These are phyloP conservation scores for Cisticola juncidis DNA, from an alignment of 2,113 vertebrate species.

Conservation along the genomic window DNA sequence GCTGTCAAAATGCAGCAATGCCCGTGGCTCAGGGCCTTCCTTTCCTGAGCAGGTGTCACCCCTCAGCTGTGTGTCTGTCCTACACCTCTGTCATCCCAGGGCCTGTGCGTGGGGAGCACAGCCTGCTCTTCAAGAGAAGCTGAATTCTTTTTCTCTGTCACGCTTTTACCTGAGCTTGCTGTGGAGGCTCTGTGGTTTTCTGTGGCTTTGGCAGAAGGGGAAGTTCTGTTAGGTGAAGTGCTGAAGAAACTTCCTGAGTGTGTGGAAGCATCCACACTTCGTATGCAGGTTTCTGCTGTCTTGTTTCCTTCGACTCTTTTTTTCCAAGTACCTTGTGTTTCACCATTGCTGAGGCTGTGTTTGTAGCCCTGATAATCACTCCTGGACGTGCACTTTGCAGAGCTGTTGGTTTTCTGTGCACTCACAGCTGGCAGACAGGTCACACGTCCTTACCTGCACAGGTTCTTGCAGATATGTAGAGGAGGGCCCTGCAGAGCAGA, in stretches of 20 bases:
- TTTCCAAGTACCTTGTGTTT: neutral
- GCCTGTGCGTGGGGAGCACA: neutral
- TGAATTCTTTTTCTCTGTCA: neutral
- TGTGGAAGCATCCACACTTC: neutral
- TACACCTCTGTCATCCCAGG: neutral
- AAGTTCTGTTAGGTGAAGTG: neutral
- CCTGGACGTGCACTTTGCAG: neutral
- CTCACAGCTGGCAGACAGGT: neutral
- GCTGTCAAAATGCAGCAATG: neutral
- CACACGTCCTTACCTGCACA: neutral
- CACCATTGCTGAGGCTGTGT: neutral
- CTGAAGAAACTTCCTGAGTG: neutral
- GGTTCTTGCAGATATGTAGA: neutral
- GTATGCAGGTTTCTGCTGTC: neutral
- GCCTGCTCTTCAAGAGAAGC: neutral
- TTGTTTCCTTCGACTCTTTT: neutral
- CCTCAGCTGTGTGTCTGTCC: neutral
- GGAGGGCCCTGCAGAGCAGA: neutral
- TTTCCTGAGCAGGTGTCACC: neutral
- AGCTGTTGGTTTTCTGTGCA: neutral
- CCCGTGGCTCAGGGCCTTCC: neutral
- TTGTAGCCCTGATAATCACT: neutral
- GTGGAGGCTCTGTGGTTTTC: neutral
- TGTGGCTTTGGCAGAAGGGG: neutral
- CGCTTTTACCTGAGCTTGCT: neutral